Evolutionary conservation across 1,140 invertebrate genomes (phyloP), one percentile per base, ranked within the genome.

Genomic region (Drosophila aff.): DNA sequence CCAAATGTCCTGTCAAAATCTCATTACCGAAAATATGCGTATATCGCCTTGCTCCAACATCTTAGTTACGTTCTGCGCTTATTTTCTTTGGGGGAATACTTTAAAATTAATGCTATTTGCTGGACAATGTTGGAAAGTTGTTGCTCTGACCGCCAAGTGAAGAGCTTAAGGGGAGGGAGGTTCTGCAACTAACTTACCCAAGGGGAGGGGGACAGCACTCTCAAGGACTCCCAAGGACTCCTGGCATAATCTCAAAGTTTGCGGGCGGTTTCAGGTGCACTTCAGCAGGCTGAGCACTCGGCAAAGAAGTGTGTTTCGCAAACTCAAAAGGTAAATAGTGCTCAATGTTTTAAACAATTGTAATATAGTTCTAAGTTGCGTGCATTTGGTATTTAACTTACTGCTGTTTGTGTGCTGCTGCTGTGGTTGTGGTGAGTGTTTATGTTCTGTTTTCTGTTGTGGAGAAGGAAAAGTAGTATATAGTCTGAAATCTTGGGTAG

Each of bases 91-190:
- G 28, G 36, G 58, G 16, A 66, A 55, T 62, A 50, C 50, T 67
- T 53, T 44, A 33, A 64, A 63, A 52, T 31, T 58, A 50, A 55
- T 44, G 31, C 68, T 61, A 62, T 44, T 66, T 57, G 46, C 64
- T 28, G 28, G 43, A 59, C 40, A 67, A 61, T 81, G 81, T 78
- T 87, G 81, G 81, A 89, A 81, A 81, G 77, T 89, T 77, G 77
- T 89, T 77, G 60, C 13, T 52, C 26, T 59, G 16, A 26, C 52
- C 49, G 68, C 38, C 76, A 50, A 23, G 33, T 59, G 52, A 73
- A 62, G 62, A 66, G 69, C 59, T 47, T 43, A 74, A 46, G 40
- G 57, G 52, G 60, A 7, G 8, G 7, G 13, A 21, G 28, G 6
- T 23, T 47, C 44, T 47, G 46, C 3, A 8, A 61, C 52, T n/a